These are phyloP conservation scores for Pavo muticus DNA, from an alignment of 2,113 vertebrate species.

Conservation along the genomic window DNA sequence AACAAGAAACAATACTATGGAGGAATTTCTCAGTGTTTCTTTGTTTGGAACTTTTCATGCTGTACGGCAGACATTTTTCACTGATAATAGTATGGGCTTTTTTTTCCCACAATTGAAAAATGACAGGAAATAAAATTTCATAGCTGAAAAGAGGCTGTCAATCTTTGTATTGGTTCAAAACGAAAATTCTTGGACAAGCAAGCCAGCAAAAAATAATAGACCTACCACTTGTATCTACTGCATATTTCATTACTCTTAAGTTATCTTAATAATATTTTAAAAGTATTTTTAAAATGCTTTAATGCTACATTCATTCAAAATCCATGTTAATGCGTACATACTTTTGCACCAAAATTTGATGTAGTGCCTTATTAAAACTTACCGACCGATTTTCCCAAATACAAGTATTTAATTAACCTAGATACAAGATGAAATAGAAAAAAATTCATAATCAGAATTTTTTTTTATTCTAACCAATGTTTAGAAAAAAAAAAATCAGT, in stretches of 20 bases:
- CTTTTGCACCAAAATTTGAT: not conserved
- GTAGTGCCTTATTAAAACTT: not conserved
- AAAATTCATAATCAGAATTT: not conserved
- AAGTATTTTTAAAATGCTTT: not conserved
- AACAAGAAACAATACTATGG: not conserved
- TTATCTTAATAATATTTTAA: not conserved
- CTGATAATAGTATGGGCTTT: constrained; percentile 28
- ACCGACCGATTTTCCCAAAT: not conserved
- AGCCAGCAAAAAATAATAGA: not conserved
- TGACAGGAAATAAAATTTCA: not conserved
- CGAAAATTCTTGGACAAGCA: not conserved
- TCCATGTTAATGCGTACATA: not conserved
- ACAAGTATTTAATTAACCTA: not conserved
- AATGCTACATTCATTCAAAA: not conserved
- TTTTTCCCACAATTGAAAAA: not conserved
- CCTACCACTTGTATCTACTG: not conserved
- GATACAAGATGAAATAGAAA: not conserved
- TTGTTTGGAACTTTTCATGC: not conserved
- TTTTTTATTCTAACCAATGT: not conserved
- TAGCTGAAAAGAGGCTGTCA: not conserved
- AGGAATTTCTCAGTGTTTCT: not conserved
- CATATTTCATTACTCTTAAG: not conserved
- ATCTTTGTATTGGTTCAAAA: not conserved
- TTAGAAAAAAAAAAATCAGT: not conserved
- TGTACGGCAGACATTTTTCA: constrained; percentile 7